Evolutionary conservation across 2,797 vertebrate genomes (phyloP).

Genomic region (Cynopterus sphinx): DNA sequence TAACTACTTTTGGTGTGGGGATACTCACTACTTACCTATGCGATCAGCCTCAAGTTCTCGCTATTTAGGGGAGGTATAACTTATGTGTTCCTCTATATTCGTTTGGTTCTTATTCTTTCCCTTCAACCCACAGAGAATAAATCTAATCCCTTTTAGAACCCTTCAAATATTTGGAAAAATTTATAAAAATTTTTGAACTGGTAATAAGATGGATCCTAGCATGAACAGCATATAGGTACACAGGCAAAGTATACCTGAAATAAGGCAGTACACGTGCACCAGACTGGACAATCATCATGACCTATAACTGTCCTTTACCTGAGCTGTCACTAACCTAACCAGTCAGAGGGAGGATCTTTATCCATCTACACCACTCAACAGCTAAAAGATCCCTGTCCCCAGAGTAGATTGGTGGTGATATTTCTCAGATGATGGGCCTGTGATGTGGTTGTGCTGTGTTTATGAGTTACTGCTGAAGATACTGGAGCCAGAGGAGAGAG

Average conservation of each 20-base stretch:
- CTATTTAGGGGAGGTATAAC: neutral
- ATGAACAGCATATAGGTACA: neutral
- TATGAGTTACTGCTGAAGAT: neutral
- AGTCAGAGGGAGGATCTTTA: neutral
- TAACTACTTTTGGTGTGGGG: neutral
- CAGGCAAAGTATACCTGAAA: neutral
- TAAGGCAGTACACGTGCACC: neutral
- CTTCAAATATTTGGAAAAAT: constrained; percentile 39
- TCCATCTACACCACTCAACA: neutral
- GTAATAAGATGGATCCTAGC: neutral
- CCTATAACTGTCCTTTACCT: neutral
- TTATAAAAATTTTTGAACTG: neutral
- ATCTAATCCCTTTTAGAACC: neutral
- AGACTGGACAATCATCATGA: neutral
- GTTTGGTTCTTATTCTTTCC: neutral
- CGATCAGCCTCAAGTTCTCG: neutral
- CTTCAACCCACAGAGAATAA: neutral
- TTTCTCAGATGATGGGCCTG: neutral
- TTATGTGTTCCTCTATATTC: neutral
- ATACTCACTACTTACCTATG: neutral
- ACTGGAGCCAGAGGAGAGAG: neutral
- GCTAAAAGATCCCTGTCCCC: neutral
- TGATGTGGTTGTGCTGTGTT: neutral
- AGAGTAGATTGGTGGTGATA: neutral
- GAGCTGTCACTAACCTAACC: neutral